Percentiles rank a stretch among this genome's conserved stretches.
phyloP scores from a whole-genome alignment of 2,797 vertebrate species.

The Falco novaeseelandiae region DNA sequence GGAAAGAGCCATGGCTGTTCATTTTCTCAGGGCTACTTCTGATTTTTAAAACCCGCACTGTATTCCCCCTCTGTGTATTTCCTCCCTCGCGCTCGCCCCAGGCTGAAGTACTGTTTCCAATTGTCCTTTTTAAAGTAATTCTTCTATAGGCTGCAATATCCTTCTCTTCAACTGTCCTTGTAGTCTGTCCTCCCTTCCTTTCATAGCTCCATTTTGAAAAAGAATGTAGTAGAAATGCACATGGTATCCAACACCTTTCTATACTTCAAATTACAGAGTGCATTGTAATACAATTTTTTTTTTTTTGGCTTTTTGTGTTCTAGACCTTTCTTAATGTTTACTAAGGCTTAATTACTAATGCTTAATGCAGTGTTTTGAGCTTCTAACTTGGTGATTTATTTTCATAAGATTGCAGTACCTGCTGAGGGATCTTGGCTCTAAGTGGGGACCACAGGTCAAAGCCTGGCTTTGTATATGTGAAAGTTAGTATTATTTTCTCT shows the following conservation, averaged over 20 bases:
- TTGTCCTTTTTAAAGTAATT: neutral
- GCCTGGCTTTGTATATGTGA: neutral
- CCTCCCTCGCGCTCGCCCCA: neutral
- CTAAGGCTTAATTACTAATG: neutral
- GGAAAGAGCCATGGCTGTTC: neutral
- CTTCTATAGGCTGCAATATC: neutral
- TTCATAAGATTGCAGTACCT: neutral
- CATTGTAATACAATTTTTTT: neutral
- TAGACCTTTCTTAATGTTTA: neutral
- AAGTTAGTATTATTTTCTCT: too few species aligned
- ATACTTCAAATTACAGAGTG: neutral
- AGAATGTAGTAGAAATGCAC: neutral
- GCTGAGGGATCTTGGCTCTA: accelerated
- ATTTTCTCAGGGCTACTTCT: neutral
- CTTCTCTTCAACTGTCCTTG: neutral
- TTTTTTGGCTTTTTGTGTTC: neutral
- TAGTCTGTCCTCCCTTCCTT: neutral
- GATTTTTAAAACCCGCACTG: neutral
- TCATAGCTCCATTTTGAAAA: neutral
- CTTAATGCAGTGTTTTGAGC: neutral
- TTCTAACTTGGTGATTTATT: neutral
- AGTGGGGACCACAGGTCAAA: neutral
- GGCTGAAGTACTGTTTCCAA: neutral
- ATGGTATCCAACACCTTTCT: neutral
- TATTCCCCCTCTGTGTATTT: neutral